Base-by-base conservation (phyloP, 2,888 invertebrate species). In the Stenodera caucasica region DNA sequence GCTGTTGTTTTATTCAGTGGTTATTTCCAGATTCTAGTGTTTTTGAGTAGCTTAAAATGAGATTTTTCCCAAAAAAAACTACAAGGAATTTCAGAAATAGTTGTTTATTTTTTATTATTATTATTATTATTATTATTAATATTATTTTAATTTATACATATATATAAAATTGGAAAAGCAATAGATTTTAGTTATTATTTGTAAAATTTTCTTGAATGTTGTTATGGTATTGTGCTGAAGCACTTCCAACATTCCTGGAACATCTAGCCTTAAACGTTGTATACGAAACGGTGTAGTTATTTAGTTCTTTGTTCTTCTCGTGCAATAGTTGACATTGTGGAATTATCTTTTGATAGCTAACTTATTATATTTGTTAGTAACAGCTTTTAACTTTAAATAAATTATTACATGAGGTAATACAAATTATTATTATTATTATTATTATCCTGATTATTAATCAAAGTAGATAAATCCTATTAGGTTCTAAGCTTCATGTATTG, bases 271-370 rank as follows among this genome's bases (percentile, higher is more conserved):
- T 77, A 78, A 45, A 45, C 69, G 73, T 73, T 72, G 78, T 79
- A 79, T 79, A 79, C 78, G 78, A n/a, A 79, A 75, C 76, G 76
- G 77, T 70, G 64, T 76, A 76, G 74, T 70, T 72, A 70, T 73
- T 63, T 57, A 62, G 61, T 66, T 66, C 65, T 68, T 73, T 72
- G 70, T 76, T 75, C 71, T 73, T 70, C 69, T 77, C 72, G 78
- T 78, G 78, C 78, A 78, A 79, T 79, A 79, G 74, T 72, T 67
- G 71, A 70, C 68, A 65, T 68, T 45, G 69, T 70, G 70, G 67
- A 70, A 67, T 71, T 70, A 70, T 72, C 70, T 70, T 75, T 76
- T 75, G 69, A 76, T 74, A 75, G 71, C 71, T 75, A 73, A 76
- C 70, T 76, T 76, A 76, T 76, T 70, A 70, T 69, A 63, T 65